Percentiles rank a stretch among this genome's conserved stretches.
phyloP scores from a whole-genome alignment of 2,113 vertebrate species.

The Pituophis catenifer region DNA sequence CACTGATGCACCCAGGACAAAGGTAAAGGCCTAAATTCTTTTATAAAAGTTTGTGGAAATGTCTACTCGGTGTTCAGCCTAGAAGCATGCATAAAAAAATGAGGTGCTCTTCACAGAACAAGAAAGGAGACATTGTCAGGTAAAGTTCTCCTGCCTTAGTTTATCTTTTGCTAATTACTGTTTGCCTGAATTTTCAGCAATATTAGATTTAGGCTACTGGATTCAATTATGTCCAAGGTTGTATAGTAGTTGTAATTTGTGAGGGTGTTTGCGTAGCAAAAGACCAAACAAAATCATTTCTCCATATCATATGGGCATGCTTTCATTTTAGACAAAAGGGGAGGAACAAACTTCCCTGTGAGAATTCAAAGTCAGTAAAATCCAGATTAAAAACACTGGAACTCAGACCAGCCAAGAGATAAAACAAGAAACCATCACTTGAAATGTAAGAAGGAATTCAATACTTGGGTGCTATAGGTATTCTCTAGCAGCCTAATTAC shows the following conservation, averaged over 20 bases:
- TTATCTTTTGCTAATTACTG: neutral
- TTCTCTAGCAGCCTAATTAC: neutral
- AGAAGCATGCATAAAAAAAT: neutral
- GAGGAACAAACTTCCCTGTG: neutral
- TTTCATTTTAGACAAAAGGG: neutral
- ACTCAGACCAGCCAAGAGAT: neutral
- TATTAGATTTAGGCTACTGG: neutral
- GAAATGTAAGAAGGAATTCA: neutral
- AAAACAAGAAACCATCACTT: neutral
- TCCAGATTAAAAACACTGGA: neutral
- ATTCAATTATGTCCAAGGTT: neutral
- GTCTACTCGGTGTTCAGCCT: neutral
- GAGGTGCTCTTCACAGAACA: neutral
- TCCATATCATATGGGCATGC: neutral
- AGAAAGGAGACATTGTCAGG: neutral
- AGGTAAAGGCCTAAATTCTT: neutral
- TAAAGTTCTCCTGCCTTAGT: neutral
- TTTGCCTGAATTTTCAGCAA: neutral
- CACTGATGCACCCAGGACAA: neutral
- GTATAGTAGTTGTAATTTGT: neutral
- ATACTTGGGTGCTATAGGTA: neutral
- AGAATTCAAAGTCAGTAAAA: neutral
- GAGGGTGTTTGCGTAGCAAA: neutral
- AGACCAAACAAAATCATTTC: neutral
- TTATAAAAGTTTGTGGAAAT: neutral